Evolutionary conservation across 2,113 vertebrate genomes (phyloP).

Genomic region (Bombycilla garrulus): DNA sequence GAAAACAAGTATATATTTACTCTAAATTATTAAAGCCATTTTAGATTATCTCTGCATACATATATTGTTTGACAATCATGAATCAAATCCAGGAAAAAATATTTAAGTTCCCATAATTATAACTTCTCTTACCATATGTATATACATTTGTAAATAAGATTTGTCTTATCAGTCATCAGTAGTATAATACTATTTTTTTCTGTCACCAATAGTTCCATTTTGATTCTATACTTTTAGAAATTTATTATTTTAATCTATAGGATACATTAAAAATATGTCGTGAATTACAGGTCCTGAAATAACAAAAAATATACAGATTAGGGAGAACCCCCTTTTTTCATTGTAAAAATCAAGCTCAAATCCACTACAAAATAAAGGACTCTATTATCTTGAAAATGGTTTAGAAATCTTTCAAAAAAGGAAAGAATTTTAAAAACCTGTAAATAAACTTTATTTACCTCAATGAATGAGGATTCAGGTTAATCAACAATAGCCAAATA

Average conservation of each 20-base stretch:
- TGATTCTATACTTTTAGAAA: background rate
- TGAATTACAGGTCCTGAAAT: background rate
- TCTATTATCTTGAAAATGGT: background rate
- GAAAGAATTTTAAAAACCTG: background rate
- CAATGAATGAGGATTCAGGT: background rate
- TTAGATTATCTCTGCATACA: background rate
- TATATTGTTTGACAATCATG: background rate
- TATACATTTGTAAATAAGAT: background rate
- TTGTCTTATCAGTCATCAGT: background rate
- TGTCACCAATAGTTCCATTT: background rate
- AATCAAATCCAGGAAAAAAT: background rate
- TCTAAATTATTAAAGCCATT: rapidly evolving
- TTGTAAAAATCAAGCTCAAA: background rate
- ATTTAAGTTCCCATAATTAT: background rate
- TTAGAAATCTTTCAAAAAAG: background rate
- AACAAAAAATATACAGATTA: background rate
- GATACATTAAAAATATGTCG: background rate
- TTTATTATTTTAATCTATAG: background rate
- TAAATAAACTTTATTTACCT: background rate
- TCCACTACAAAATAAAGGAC: background rate
- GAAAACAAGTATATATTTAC: background rate
- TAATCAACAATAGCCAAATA: background rate
- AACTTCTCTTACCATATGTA: background rate
- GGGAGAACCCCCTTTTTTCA: background rate
- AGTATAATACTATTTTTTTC: background rate